Evolutionary conservation across 2,797 vertebrate genomes (phyloP).

Genomic region (Clarias pachynema): DNA sequence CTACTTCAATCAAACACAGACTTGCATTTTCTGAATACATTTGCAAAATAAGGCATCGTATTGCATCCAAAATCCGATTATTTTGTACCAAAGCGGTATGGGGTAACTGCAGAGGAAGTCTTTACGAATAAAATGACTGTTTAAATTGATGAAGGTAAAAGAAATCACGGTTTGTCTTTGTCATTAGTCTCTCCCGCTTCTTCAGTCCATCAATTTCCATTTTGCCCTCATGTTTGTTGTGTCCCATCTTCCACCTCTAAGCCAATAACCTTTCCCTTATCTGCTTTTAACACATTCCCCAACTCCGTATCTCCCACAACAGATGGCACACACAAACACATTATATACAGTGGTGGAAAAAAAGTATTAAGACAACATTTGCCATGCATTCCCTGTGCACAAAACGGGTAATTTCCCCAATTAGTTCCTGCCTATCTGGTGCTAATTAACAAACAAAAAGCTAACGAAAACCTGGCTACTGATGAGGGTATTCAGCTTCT

Average conservation of each 20-base stretch:
- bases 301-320: slow-evolving; percentile 21
- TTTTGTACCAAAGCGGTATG: not conserved
- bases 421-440: too few relatives aligned
- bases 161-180: slow-evolving; percentile 17
- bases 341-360: too few relatives aligned
- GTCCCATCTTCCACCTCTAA: not conserved
- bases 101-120: not conserved
- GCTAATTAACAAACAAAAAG: too few relatives aligned
- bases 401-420: too few relatives aligned
- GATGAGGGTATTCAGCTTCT: too few relatives aligned
- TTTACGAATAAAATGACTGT: not conserved
- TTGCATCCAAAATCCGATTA: slow-evolving; percentile 15
- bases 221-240: slow-evolving; percentile 8
- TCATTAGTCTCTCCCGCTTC: not conserved
- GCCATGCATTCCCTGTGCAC: too few relatives aligned
- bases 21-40: slow-evolving; percentile 4
- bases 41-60: not conserved
- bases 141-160: slow-evolving; percentile 23
- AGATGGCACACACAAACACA: not conserved
- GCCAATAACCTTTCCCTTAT: slow-evolving; percentile 21
- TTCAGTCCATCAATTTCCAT: not conserved
- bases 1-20: not conserved
- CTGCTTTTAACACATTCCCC: slow-evolving; percentile 16
- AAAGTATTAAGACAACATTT: too few relatives aligned
- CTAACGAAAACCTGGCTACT: too few relatives aligned